Evolutionary conservation across 2,888 invertebrate genomes (phyloP).

Genomic region (Limnephilus rhombicus): DNA sequence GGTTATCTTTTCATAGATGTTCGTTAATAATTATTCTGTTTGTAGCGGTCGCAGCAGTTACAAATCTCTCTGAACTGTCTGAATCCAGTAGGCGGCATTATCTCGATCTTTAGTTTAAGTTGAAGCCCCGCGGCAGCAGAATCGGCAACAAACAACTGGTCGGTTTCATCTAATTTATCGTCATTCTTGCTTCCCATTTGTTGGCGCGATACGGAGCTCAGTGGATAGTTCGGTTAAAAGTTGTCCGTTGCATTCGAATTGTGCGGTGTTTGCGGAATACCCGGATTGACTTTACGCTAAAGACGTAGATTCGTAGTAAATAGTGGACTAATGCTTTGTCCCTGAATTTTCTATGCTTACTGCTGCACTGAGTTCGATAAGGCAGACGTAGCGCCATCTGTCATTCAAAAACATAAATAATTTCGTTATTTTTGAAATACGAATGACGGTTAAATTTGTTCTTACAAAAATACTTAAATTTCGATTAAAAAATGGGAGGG

Average conservation of each 20-base stretch:
- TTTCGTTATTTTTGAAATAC: no score
- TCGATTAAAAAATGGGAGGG: no score
- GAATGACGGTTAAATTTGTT: no score
- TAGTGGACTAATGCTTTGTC: neutral
- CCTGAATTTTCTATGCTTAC: neutral
- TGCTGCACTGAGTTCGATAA: neutral
- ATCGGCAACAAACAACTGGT: neutral
- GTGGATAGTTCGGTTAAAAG: neutral
- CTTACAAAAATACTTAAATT: no score
- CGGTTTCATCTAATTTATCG: conserved; percentile 2
- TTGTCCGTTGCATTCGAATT: neutral
- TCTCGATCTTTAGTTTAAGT: neutral
- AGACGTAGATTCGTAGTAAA: neutral
- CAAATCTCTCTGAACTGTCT: no score
- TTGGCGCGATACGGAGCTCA: neutral
- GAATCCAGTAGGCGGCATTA: no score
- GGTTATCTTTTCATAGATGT: no score
- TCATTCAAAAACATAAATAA: no score
- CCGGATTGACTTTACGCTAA: neutral
- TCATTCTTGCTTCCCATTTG: neutral
- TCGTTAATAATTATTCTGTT: neutral
- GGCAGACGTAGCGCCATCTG: no score
- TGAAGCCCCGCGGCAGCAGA: neutral
- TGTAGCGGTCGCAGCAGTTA: neutral
- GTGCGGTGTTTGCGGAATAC: neutral